These are phyloP conservation scores for Onychostruthus taczanowskii DNA, from an alignment of 2,113 vertebrate species.

Conservation along the genomic window DNA sequence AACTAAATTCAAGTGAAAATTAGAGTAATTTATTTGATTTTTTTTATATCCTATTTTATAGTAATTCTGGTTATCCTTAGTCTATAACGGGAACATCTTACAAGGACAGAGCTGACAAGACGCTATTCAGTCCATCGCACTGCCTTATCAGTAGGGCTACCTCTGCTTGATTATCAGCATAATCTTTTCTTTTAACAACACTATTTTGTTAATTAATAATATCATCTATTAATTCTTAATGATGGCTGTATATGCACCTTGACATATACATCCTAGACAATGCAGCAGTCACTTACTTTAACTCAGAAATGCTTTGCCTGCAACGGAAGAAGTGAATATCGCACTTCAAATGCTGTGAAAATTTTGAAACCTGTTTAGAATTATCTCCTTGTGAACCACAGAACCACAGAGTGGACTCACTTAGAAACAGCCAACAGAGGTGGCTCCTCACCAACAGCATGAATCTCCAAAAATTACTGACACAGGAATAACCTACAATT, in stretches of 20 bases:
- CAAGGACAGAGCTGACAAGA: not conserved
- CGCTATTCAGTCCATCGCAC: not conserved
- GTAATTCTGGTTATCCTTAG: not conserved
- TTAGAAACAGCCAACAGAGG: not conserved
- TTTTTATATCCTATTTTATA: not conserved
- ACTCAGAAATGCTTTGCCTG: not conserved
- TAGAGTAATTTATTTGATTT: not conserved
- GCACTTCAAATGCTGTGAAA: not conserved
- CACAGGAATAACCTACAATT: not conserved
- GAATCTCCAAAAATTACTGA: not conserved
- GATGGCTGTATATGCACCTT: not conserved
- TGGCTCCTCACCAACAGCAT: not conserved
- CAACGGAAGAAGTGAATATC: not conserved
- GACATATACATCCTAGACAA: not conserved
- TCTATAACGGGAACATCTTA: not conserved
- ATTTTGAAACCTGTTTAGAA: not conserved
- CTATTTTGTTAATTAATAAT: not conserved
- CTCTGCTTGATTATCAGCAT: not conserved
- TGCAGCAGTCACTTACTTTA: not conserved
- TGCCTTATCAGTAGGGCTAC: not conserved
- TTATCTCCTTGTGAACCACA: not conserved
- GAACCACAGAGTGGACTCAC: not conserved
- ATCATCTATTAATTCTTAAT: not conserved
- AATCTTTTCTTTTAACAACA: not conserved
- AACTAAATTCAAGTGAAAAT: not conserved